Evolutionary conservation across 2,113 vertebrate species (phyloP).

Genomic region (Bothrops jararaca): DNA sequence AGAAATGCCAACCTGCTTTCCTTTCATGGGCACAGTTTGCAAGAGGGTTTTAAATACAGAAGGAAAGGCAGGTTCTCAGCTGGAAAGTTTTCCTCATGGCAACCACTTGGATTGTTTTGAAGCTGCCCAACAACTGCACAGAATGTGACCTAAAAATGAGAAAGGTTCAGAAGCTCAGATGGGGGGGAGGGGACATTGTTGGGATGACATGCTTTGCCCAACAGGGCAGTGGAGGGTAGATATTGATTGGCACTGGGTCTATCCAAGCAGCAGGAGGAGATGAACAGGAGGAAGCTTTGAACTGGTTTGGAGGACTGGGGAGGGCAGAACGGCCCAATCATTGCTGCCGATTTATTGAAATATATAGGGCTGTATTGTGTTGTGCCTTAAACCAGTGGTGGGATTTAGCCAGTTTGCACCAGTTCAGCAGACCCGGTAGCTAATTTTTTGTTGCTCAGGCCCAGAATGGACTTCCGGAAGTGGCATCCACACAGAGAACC

Average conservation of each 20-base stretch:
- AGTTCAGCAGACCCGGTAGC: no score
- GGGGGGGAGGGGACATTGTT: neutral
- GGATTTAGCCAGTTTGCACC: no score
- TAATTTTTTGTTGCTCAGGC: no score
- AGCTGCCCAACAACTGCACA: neutral
- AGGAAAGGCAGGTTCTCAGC: neutral
- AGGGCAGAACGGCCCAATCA: neutral
- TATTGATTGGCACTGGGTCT: neutral
- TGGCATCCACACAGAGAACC: no score
- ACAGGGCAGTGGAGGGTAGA: neutral
- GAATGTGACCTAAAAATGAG: neutral
- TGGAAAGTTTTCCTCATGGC: neutral
- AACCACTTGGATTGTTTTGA: neutral
- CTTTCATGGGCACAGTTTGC: neutral
- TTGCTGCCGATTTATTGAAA: neutral
- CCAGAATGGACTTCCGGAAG: no score
- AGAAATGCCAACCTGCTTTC: neutral
- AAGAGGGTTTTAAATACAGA: neutral
- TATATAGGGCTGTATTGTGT: neutral
- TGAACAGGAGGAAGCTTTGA: neutral
- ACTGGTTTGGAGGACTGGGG: neutral
- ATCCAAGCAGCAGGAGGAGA: neutral
- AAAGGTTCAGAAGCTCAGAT: neutral
- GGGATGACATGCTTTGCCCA: neutral
- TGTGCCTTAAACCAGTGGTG: no score